Evolutionary conservation across 2,113 vertebrate genomes (phyloP).

Genomic region (Gasterosteus aculeatus): DNA sequence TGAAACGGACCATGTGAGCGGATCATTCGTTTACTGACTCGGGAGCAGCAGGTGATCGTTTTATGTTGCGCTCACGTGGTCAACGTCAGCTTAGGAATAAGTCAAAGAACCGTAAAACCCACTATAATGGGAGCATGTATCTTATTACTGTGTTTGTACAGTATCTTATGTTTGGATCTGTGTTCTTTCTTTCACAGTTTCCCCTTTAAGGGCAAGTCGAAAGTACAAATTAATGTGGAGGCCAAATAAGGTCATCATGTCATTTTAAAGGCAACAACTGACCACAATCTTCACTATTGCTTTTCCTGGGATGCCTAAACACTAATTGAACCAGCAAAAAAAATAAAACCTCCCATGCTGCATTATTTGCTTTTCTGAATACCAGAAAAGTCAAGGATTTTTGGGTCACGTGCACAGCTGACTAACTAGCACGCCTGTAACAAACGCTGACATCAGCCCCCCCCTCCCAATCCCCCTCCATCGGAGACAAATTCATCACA

Average conservation of each 20-base stretch:
- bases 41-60: background rate
- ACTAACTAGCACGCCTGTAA: background rate
- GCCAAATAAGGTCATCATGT: background rate
- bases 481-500: conserved; percentile 49
- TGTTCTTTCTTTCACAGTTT: background rate
- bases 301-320: background rate
- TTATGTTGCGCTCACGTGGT: background rate
- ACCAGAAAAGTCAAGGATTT: conserved; percentile 9
- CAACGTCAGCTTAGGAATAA: too few relatives aligned
- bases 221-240: background rate
- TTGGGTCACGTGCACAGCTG: background rate
- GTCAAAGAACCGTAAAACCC: too few relatives aligned
- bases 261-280: background rate
- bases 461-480: background rate
- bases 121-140: background rate
- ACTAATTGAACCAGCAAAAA: background rate
- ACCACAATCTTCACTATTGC: background rate
- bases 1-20: conserved; percentile 12
- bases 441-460: conserved; percentile 38
- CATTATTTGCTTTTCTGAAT: background rate
- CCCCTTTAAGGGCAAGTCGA: background rate
- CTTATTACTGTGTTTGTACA: background rate
- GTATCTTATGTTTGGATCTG: background rate
- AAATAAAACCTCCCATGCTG: background rate
- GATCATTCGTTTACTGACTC: conserved; percentile 18